These are phyloP conservation scores for Anarhynchus alexandrinus DNA, from an alignment of 2,113 vertebrate genomes.

Conservation along the genomic window DNA sequence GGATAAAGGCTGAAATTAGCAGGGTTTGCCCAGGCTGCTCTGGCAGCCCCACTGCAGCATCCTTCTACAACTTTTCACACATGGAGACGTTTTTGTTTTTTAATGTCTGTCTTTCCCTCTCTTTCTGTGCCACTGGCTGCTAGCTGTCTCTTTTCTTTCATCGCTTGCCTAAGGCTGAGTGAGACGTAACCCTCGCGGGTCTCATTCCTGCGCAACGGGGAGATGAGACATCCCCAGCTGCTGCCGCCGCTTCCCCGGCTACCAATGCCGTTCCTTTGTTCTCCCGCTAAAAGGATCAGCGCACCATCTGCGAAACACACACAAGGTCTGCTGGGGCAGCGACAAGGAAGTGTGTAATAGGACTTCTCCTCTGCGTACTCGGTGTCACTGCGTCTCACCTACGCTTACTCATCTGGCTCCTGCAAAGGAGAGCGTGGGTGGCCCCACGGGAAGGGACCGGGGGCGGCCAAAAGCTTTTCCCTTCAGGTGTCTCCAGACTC, in stretches of 20 bases:
- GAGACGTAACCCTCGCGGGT: neutral
- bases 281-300: neutral
- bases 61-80: neutral
- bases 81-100: neutral
- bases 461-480: neutral
- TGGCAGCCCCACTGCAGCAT: neutral
- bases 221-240: neutral
- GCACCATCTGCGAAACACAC: neutral
- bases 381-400: rapidly evolving
- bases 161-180: neutral
- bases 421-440: neutral
- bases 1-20: neutral
- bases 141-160: neutral
- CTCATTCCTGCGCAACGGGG: neutral
- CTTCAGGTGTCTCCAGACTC: neutral
- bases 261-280: neutral
- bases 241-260: neutral
- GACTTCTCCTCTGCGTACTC: rapidly evolving
- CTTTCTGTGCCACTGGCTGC: neutral
- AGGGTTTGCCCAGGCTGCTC: neutral
- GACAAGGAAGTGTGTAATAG: neutral
- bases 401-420: rapidly evolving
- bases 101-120: neutral
- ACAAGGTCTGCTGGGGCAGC: neutral
- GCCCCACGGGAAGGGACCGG: neutral